Conservation (phyloP, 2,888 invertebrate genomes). For the Disparrhopalites patrizii region DNA sequence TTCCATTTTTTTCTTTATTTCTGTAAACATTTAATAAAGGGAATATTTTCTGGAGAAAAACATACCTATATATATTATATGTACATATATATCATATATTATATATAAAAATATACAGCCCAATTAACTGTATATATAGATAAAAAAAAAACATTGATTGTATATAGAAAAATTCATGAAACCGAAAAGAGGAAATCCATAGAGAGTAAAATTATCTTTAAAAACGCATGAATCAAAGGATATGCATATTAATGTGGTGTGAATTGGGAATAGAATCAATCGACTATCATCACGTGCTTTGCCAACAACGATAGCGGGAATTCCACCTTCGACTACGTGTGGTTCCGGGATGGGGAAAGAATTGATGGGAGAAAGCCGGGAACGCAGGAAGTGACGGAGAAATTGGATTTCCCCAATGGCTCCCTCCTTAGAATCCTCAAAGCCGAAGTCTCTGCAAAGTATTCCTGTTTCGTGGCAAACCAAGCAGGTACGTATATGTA, state of each 20-base stretch:
- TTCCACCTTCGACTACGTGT: slow-evolving; percentile 21
- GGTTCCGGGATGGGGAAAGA: slow-evolving; percentile 27
- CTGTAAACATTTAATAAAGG: too few species aligned
- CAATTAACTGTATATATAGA: background rate
- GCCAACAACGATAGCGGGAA: slow-evolving; percentile 24
- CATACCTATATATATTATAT: too few species aligned
- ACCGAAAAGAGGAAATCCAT: too few species aligned
- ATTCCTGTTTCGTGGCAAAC: slow-evolving; percentile 36
- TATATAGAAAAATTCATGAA: too few species aligned
- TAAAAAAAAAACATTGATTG: too few species aligned
- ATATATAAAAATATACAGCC: background rate
- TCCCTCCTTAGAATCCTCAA: slow-evolving; percentile 38
- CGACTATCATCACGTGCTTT: slow-evolving; percentile 21
- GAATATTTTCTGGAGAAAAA: too few species aligned
- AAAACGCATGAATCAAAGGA: too few species aligned
- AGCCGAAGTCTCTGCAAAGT: slow-evolving; percentile 36
- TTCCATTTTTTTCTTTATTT: background rate
- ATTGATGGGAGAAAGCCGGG: slow-evolving; percentile 19
- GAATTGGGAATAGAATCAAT: too few species aligned
- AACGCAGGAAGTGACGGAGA: slow-evolving; percentile 32
- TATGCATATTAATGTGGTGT: background rate
- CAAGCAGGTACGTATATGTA: slow-evolving; percentile 40
- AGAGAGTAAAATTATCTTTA: too few species aligned
- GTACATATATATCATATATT: too few species aligned
- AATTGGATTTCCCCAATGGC: slow-evolving; percentile 41